Base-by-base conservation (phyloP, 1,140 invertebrate species). In the Calephelis nemesis region DNA sequence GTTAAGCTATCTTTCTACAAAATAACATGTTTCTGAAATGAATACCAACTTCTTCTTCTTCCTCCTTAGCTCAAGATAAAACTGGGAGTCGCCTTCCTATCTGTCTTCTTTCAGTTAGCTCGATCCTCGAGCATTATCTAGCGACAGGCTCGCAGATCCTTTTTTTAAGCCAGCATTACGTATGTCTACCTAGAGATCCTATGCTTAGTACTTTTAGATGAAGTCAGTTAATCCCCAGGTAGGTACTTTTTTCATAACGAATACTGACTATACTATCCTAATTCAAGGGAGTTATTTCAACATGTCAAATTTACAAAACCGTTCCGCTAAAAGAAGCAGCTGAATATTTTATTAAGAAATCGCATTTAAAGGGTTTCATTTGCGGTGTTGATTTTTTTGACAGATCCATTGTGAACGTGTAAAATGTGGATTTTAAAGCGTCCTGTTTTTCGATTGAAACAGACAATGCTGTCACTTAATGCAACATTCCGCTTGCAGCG, bases 271-370 rank as follows among this genome's bases (percentile, higher is more conserved):
- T 4, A 58, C 54, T 58, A 58, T 39, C 54, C 30, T 58, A 45
- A 45, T 30, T 40, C 15, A 2, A 39, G 10, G 30, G 11, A 30
- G 19, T 10, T 54, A 15, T 30, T 58, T 58, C 54, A 58, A 39
- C 30, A 30, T 39, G 83, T 88, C 84, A 87, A 74, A 81, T 86
- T 86, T 81, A 82, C 79, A 85, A 86, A 82, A 76, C 72, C 71
- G 71, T 80, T 82, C 77, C 72, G 54, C 54, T 60, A 63, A 62
- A 72, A 77, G 81, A 66, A 76, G 74, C 84, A 85, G 82, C 82
- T 86, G 83, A 82, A 78, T 81, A 76, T 82, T 82, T 79, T 78
- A 82, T 82, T 82, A 76, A 77, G 76, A 84, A 67, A 70, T 78
- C 68, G 72, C 62, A 70, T 66, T 68, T 68, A 81, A 85, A 82